phyloP scores from a whole-genome alignment of 2,888 invertebrate species.

The Mechanitis messenoides region DNA sequence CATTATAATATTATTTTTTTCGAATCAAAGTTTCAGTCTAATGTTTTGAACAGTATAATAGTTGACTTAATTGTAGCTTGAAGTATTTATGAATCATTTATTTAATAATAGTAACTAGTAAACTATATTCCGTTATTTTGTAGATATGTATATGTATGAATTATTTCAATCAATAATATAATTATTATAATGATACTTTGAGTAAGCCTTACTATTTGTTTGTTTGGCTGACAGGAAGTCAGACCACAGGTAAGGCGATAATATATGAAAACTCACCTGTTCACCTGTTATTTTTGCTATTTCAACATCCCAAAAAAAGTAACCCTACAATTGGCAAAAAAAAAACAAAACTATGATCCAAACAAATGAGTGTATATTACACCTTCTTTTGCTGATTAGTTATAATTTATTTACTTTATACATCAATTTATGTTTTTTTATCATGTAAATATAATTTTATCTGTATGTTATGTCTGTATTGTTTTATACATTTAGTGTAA shows the following conservation, averaged over 20 bases:
- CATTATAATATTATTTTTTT: too few species aligned
- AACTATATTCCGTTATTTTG: conserved; percentile 1
- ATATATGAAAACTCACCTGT: conserved; percentile 24
- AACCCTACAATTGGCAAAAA: neutral
- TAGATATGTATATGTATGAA: conserved; percentile 19
- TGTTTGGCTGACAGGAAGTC: conserved; percentile 73
- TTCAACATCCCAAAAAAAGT: conserved; percentile 18
- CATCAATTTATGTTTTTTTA: conserved; percentile 17
- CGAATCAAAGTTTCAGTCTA: neutral
- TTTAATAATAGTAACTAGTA: too few species aligned
- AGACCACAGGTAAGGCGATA: conserved; percentile 68
- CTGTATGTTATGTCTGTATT: neutral
- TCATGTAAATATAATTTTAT: conserved; percentile 13
- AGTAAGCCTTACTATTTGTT: conserved; percentile 46
- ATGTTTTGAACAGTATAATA: conserved; percentile 7
- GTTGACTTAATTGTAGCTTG: neutral
- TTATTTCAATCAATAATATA: conserved; percentile 22
- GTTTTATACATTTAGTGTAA: conserved; percentile 10
- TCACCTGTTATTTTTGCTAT: conserved; percentile 31
- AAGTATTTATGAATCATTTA: neutral
- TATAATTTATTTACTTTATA: conserved; percentile 16
- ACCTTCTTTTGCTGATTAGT: conserved; percentile 23
- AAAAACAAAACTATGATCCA: neutral
- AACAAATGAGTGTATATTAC: conserved; percentile 10
- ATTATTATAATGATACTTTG: conserved; percentile 18